Evolutionary conservation across 2,113 vertebrate species (phyloP), one percentile per base, ranked within the genome.

Genomic region (Dinomys branickii): DNA sequence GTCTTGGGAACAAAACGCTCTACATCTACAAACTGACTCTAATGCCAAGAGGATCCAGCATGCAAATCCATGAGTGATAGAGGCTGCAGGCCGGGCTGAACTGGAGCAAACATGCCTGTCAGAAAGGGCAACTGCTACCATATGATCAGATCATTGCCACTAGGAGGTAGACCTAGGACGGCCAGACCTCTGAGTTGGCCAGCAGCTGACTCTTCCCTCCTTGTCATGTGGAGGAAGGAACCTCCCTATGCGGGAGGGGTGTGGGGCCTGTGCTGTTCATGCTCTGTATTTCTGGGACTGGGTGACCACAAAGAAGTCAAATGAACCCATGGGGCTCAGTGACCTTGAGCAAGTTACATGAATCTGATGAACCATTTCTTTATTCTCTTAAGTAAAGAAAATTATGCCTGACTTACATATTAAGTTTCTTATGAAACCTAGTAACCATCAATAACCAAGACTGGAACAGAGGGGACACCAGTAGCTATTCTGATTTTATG

Each of bases 361-460:
- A 24, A 28, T 61, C 20, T 26, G 26, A 11, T 11, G 22, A 24
- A 28, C 26, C 10, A 13, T 58, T 38, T n/a, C 38, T 90, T n/a
- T 85, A 0, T 85, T 88, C 44, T 91, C 73, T 97, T 75, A 91
- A 95, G 71, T 19, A 47, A 56, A 33, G 28, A 93, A 56, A 87
- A 35, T 77, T 63, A 35, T 52, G 44, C 87, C 73, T 71, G 61
- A 83, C 65, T 80, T 41, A 54, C 41, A 54, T 52, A 47, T 44
- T 83, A 24, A 54, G 2, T 54, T 95, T 77, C 13, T 59, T 8
- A 3, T 28, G 71, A 94, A 80, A 50, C 22, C 44, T 11, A 90
- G 58, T 73, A 38, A 84, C 38, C 38, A 20, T 41, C 8, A 30
- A 14, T 47, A 20, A 77, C 26, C n/a, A 12, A 5, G 61, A 77